Evolutionary conservation across 2,888 invertebrate genomes (phyloP), one percentile per base, ranked within the genome.

Genomic region (Ochropleura plecta): DNA sequence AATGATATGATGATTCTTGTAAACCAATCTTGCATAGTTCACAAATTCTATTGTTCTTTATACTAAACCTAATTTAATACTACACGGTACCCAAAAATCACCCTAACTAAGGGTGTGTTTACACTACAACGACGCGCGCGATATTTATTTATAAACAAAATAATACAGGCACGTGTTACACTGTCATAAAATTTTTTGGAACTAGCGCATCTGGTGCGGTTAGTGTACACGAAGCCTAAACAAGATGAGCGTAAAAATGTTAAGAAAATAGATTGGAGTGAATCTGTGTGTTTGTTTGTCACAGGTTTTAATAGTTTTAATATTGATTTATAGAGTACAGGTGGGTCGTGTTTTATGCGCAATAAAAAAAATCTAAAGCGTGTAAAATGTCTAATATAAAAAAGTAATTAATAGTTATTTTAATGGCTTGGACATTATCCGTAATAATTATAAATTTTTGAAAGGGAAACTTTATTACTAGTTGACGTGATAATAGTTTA

Each of bases 71-170:
- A 14, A 48, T 48, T 18, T 4, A 44, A 81, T 18, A 49, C 20
- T 18, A 55, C 48, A 81, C 73, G 79, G 86, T 88, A 82, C 88
- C 83, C 87, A 59, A 87, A 83, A 88, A 79, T 75, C 83, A 88
- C 89, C 90, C 89, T 83, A 88, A 76, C 79, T 91, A 93, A 94
- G 94, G 95, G 92, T 92, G 86, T 95, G 94, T 95, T 95, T 96
- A 95, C 92, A 93, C 88, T 87, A 87, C 79, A 85, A 87, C 89
- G 85, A 88, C 91, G 86, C 92, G 90, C 90, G 92, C 90, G 88
- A 92, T 95, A 94, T 95, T 95, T 95, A 94, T 96, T 94, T 95
- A 95, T 93, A 90, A 94, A 92, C 86, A 92, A 91, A 91, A 94
- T 93, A 93, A 92, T 92, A 91, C 92, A 86, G 93, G 94, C 95